Evolutionary conservation across 2,888 invertebrate species (phyloP).

Genomic region (Agrypnus murinus): DNA sequence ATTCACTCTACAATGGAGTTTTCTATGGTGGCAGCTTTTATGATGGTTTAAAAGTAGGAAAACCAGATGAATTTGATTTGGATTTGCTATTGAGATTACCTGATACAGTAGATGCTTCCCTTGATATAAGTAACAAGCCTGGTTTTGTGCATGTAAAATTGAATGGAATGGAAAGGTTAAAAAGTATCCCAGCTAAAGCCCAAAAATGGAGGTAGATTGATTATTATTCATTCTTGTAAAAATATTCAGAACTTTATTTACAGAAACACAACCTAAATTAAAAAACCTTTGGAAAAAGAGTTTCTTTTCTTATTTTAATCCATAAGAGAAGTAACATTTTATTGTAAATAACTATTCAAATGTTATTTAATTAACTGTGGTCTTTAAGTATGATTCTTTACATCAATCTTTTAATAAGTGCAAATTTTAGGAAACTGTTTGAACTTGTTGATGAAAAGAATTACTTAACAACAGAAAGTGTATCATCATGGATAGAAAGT

Average conservation of each 20-base stretch:
- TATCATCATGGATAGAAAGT: constrained; percentile 75
- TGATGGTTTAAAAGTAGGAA: constrained; percentile 75
- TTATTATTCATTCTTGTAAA: no score
- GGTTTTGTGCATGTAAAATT: constrained; percentile 71
- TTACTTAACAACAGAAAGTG: constrained; percentile 70
- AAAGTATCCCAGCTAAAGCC: constrained; percentile 6
- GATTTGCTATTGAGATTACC: constrained; percentile 76
- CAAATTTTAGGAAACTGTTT: no score
- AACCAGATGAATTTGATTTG: constrained; percentile 78
- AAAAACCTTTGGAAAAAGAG: no score
- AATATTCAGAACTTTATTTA: no score
- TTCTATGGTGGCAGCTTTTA: constrained; percentile 77
- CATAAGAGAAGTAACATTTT: no score
- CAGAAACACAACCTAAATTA: no score
- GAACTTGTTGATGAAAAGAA: constrained; percentile 1
- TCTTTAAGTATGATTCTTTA: no score
- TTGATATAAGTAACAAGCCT: constrained; percentile 62
- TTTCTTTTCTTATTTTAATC: no score
- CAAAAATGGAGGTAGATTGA: no score
- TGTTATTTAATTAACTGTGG: no score
- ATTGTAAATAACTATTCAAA: no score
- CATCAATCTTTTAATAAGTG: no score
- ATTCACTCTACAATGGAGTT: constrained; percentile 61
- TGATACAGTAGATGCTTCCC: constrained; percentile 67
- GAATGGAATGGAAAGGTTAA: constrained; percentile 30